These are phyloP conservation scores for Erythrocebus patas DNA, from an alignment of 2,113 vertebrate species.

Conservation along the genomic window DNA sequence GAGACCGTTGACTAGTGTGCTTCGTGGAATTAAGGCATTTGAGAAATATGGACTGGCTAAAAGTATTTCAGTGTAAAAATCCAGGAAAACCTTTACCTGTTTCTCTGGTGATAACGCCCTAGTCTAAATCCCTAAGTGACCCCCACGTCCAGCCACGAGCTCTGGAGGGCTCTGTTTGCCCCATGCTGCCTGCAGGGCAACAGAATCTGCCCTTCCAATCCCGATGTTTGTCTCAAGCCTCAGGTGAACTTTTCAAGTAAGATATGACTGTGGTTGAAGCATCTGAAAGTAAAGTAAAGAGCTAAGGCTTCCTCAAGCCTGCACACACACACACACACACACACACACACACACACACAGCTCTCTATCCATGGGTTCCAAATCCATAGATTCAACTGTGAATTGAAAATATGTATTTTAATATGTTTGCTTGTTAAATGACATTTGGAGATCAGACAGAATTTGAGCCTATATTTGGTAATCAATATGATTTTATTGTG, in stretches of 20 bases:
- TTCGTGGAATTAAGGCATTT: neutral
- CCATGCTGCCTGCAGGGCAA: neutral
- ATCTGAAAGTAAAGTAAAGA: neutral
- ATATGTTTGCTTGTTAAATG: neutral
- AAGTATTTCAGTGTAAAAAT: neutral
- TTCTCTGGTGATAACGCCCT: neutral
- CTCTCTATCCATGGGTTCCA: too few relatives aligned
- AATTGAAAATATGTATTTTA: too few relatives aligned
- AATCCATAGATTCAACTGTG: too few relatives aligned
- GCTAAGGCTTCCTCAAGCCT: neutral
- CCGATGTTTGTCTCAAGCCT: neutral
- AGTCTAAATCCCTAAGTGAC: neutral
- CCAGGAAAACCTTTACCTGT: neutral
- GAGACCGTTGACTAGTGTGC: neutral
- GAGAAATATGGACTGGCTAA: neutral
- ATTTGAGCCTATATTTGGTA: neutral
- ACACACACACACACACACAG: too few relatives aligned
- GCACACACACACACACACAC: too few relatives aligned
- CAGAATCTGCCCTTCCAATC: neutral
- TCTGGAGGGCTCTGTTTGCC: neutral
- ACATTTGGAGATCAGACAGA: neutral
- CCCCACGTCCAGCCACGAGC: neutral
- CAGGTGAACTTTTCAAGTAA: neutral
- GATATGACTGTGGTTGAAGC: neutral
- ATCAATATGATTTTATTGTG: neutral